Percentiles rank a stretch among this genome's conserved stretches.
Evolutionary conservation across 30 jellyfish, hydroid and myxozoan genomes (phyloP).

Genomic region (Pelagia noctiluca): DNA sequence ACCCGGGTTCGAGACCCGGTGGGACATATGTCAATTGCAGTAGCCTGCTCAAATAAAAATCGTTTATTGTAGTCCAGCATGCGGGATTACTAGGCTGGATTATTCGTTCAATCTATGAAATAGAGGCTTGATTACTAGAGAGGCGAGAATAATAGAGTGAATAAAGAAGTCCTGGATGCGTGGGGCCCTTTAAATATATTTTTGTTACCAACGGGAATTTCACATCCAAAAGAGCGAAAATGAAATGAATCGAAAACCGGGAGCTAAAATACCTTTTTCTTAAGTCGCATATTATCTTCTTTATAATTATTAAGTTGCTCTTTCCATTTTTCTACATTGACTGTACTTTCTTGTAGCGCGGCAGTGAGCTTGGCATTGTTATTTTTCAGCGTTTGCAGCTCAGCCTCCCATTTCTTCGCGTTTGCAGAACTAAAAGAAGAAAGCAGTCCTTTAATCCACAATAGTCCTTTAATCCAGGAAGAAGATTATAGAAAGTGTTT

Average conservation of each 20-base stretch:
- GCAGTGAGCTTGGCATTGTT: slow-evolving; percentile 96
- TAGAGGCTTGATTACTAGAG: no score
- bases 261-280: slow-evolving; percentile 66
- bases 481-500: background rate
- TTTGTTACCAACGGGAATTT: no score
- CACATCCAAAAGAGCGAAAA: background rate
- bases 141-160: no score
- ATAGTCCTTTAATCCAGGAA: background rate
- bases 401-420: slow-evolving; percentile 97
- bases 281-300: slow-evolving; percentile 82
- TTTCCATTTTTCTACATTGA: slow-evolving; percentile 96
- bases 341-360: slow-evolving; percentile 95
- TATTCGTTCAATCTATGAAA: no score
- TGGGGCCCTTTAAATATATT: no score
- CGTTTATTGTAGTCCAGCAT: no score
- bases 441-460: background rate
- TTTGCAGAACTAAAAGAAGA: slow-evolving; percentile 79
- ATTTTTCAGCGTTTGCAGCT: slow-evolving; percentile 88
- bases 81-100: no score
- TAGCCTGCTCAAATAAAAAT: no score
- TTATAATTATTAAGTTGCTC: slow-evolving; percentile 90
- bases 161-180: no score
- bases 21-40: no score
- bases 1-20: no score
- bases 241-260: background rate